phyloP scores from a whole-genome alignment of 2,113 vertebrate genomes.

The Canis aureus region DNA sequence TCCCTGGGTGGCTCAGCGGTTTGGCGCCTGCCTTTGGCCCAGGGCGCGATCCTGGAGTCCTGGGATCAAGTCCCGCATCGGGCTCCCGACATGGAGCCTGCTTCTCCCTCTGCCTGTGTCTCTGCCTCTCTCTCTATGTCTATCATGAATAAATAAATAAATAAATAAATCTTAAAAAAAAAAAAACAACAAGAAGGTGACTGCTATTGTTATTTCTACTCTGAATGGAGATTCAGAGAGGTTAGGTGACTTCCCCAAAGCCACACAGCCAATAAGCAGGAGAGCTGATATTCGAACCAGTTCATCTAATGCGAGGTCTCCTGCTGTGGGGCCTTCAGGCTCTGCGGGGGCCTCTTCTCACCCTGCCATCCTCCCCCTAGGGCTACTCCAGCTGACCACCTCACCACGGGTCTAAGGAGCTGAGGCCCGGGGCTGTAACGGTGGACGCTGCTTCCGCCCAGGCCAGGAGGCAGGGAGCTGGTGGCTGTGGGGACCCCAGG shows the following conservation, averaged over 20 bases:
- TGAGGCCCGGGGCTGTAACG: neutral
- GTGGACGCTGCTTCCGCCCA: neutral
- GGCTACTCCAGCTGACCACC: neutral
- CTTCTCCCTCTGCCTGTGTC: no score
- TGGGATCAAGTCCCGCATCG: no score
- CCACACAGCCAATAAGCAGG: neutral
- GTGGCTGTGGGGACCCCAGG: fast-evolving
- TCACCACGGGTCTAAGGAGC: constrained; percentile 60
- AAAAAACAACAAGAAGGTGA: neutral
- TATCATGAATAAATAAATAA: no score
- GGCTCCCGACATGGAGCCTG: no score
- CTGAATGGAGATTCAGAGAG: neutral
- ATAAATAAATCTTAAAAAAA: no score
- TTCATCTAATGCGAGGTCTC: neutral
- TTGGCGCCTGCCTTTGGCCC: no score
- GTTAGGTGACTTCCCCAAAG: neutral
- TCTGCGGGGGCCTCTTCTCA: neutral
- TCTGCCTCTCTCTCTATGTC: no score
- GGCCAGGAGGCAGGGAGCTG: constrained; percentile 44
- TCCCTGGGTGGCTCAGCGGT: no score
- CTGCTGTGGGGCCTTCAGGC: fast-evolving
- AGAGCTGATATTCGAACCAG: neutral
- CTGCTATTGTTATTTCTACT: neutral
- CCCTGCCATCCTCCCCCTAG: neutral
- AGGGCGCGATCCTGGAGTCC: no score